Percentiles rank a stretch among this genome's conserved stretches.
phyloP scores from a whole-genome alignment of 2,888 invertebrate genomes.

The Drosophila histrio region DNA sequence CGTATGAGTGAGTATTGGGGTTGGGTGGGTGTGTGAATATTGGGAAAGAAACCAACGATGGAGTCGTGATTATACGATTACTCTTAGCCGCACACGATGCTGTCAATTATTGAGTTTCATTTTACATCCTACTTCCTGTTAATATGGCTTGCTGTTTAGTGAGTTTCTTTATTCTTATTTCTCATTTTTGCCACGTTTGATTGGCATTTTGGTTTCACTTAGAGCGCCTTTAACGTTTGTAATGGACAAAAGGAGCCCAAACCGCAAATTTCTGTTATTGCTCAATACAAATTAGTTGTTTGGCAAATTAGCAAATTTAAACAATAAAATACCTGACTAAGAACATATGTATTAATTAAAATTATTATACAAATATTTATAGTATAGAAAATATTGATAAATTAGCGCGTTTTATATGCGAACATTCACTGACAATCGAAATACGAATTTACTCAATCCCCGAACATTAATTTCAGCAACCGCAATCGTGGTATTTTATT shows the following conservation, averaged over 20 bases:
- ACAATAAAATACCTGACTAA: constrained; percentile 18
- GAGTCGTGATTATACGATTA: constrained; percentile 20
- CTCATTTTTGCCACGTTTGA: constrained; percentile 53
- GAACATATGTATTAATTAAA: constrained; percentile 14
- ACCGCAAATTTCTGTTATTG: constrained; percentile 42
- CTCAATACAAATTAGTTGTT: constrained; percentile 43
- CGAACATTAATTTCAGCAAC: constrained; percentile 83
- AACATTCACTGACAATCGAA: constrained; percentile 45
- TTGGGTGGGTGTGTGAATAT: background rate
- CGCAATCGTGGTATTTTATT: constrained; percentile 85
- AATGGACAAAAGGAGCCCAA: constrained; percentile 78
- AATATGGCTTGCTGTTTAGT: constrained; percentile 77
- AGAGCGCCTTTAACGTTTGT: constrained; percentile 76
- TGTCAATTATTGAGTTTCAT: constrained; percentile 39
- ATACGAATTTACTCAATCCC: constrained; percentile 70
- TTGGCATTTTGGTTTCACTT: constrained; percentile 67
- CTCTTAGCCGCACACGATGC: constrained; percentile 57
- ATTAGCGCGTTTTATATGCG: constrained; percentile 29
- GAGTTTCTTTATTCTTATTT: constrained; percentile 51
- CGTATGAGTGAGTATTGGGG: constrained; percentile 82
- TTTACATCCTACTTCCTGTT: constrained; percentile 51
- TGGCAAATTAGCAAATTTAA: constrained; percentile 54
- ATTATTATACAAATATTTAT: constrained; percentile 4
- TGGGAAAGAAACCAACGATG: background rate
- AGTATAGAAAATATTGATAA: constrained; percentile 31